These are phyloP conservation scores for Psophia crepitans DNA, from an alignment of 2,113 vertebrate genomes.

Conservation along the genomic window DNA sequence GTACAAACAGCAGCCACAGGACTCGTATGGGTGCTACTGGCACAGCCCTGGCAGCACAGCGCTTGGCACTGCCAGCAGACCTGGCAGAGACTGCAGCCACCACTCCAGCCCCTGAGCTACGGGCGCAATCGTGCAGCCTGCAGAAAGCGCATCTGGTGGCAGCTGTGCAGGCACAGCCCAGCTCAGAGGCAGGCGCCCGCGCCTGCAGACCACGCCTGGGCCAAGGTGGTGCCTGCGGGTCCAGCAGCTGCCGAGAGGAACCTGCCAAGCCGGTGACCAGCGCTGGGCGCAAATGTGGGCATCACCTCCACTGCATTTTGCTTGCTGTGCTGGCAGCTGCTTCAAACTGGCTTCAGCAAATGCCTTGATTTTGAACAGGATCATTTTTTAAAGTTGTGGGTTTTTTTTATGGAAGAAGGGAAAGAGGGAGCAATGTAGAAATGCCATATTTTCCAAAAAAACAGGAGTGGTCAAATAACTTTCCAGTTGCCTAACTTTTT, in stretches of 20 bases:
- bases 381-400: fast-evolving
- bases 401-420: not conserved
- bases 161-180: not conserved
- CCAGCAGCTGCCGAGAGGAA: not conserved
- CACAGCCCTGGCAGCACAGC: not conserved
- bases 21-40: fast-evolving
- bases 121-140: not conserved
- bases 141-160: not conserved
- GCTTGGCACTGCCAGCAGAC: too few relatives aligned
- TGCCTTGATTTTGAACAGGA: not conserved
- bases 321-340: not conserved
- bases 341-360: not conserved
- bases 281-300: not conserved
- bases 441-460: not conserved
- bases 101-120: not conserved
- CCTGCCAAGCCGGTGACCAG: not conserved
- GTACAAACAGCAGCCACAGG: not conserved
- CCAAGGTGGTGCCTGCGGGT: fast-evolving
- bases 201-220: not conserved
- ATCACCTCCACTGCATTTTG: not conserved
- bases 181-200: too few relatives aligned
- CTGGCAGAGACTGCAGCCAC: not conserved
- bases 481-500: not conserved
- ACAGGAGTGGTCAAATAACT: not conserved
- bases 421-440: not conserved